A percentile compares a stretch with the other conserved stretches of the same genome.
Conservation (phyloP, 2,113 vertebrate genomes). For the Prolemur simus region DNA sequence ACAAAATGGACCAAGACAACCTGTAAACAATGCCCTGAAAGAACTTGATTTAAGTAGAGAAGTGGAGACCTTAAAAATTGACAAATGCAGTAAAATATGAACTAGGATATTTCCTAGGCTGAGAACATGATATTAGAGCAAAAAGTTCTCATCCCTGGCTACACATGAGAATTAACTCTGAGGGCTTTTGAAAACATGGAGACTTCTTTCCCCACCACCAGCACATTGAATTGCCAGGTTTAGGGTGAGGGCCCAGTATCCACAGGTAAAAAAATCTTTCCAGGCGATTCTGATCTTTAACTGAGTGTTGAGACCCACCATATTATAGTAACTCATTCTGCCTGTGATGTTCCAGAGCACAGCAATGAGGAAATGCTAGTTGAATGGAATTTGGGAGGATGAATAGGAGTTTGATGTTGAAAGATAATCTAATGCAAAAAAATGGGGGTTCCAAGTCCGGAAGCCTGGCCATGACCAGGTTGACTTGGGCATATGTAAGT, state of each 20-base stretch:
- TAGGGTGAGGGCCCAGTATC: neutral
- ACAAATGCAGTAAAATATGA: neutral
- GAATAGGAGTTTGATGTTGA: neutral
- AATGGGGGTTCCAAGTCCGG: neutral
- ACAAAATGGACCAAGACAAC: neutral
- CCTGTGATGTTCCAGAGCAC: neutral
- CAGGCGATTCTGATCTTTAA: neutral
- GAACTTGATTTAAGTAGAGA: neutral
- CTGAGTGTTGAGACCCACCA: neutral
- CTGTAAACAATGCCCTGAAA: neutral
- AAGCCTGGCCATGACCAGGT: neutral
- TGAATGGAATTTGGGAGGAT: neutral
- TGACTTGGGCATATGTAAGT: neutral
- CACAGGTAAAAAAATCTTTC: neutral
- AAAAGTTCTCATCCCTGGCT: neutral
- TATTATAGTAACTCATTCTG: neutral
- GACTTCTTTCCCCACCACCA: neutral
- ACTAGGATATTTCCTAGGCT: neutral
- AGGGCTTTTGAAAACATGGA: neutral
- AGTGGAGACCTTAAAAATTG: neutral
- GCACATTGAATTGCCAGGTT: neutral
- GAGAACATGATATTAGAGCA: neutral
- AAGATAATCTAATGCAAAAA: neutral
- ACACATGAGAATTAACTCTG: neutral
- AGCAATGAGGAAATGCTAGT: neutral